phyloP scores from a whole-genome alignment of 2,888 invertebrate species.

The Sarcophaga caerulescens region DNA sequence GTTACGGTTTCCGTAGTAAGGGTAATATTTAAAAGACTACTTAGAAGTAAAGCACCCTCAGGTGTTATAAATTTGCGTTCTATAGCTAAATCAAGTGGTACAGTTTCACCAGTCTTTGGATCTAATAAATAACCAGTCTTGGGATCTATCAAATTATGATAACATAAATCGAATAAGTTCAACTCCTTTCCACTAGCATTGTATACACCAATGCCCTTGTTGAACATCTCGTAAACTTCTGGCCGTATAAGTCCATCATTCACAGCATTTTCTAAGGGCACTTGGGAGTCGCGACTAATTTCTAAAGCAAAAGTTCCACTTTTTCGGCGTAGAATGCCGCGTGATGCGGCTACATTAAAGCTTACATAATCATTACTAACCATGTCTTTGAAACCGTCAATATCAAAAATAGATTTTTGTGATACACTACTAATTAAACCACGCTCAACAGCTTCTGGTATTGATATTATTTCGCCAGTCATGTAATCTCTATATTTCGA shows the following conservation, averaged over 20 bases:
- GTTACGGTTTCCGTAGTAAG: constrained; percentile 94
- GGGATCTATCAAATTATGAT: constrained; percentile 92
- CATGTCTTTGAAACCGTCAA: constrained; percentile 94
- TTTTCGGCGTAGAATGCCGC: constrained; percentile 89
- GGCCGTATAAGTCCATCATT: constrained; percentile 89
- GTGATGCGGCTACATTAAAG: constrained; percentile 90
- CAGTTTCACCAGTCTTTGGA: constrained; percentile 85
- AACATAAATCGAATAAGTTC: constrained; percentile 93
- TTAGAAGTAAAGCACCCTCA: constrained; percentile 92
- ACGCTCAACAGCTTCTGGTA: constrained; percentile 93
- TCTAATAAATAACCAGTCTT: constrained; percentile 93
- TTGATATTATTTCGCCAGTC: constrained; percentile 87
- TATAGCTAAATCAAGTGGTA: constrained; percentile 93
- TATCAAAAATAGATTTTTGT: constrained; percentile 94
- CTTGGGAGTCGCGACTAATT: constrained; percentile 88
- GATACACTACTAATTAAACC: constrained; percentile 94
- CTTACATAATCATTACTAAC: constrained; percentile 91
- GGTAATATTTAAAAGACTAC: constrained; percentile 92
- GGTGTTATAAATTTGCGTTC: constrained; percentile 91
- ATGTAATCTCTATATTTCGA: constrained; percentile 89
- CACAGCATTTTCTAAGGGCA: constrained; percentile 90
- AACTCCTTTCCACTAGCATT: constrained; percentile 88
- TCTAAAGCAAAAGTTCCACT: constrained; percentile 87
- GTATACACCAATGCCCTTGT: constrained; percentile 90
- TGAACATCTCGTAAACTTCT: constrained; percentile 93